phyloP scores from a whole-genome alignment of 2,113 vertebrate species.

The Scatophagus argus region DNA sequence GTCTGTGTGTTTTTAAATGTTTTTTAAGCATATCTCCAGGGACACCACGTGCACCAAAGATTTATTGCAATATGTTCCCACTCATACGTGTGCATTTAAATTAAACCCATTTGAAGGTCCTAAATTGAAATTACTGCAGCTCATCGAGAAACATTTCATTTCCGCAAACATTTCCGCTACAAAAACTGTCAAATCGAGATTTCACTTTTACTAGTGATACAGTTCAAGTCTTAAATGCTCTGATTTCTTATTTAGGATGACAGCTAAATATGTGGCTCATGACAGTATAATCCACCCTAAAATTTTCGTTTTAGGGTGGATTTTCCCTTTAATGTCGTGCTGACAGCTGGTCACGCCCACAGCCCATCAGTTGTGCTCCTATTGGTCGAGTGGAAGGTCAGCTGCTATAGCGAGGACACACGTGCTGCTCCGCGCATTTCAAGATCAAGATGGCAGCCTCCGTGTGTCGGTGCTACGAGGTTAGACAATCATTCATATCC shows the following conservation, averaged over 20 bases:
- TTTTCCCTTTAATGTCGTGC: constrained; percentile 34
- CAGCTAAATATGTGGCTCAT: too few relatives aligned
- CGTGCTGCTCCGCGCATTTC: constrained; percentile 48
- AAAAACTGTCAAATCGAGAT: too few relatives aligned
- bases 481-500: constrained; percentile 74
- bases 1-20: too few relatives aligned
- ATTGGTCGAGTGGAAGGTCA: constrained; percentile 73
- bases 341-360: constrained; percentile 55
- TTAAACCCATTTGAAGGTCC: background rate
- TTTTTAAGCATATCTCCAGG: too few relatives aligned
- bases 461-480: constrained; percentile 86
- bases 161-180: too few relatives aligned
- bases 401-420: constrained; percentile 59
- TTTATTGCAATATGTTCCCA: background rate
- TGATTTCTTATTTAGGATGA: background rate
- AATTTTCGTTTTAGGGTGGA: background rate
- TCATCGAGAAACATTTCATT: too few relatives aligned
- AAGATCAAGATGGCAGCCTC: constrained; percentile 87
- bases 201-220: too few relatives aligned
- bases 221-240: background rate
- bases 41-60: too few relatives aligned
- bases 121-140: background rate
- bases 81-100: background rate
- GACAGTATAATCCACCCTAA: background rate
- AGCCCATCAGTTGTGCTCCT: background rate